These are phyloP conservation scores for Physella acuta DNA, from an alignment of 1,140 invertebrate genomes.

Conservation along the genomic window DNA sequence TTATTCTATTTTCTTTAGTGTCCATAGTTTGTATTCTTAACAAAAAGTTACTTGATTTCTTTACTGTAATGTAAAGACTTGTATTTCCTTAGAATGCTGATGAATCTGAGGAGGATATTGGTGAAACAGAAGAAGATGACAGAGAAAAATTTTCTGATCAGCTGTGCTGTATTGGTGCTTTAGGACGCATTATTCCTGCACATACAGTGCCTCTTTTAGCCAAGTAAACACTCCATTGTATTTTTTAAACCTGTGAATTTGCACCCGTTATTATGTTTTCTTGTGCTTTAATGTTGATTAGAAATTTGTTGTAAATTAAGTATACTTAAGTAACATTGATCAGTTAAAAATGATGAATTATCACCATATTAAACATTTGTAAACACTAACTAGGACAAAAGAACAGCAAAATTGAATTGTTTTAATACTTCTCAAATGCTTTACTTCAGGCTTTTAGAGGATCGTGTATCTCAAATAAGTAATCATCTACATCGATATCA, in stretches of 20 bases:
- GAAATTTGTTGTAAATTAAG: too few relatives aligned
- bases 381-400: too few relatives aligned
- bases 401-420: too few relatives aligned
- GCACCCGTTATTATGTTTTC: too few relatives aligned
- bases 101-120: constrained; percentile 66
- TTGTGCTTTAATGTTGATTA: too few relatives aligned
- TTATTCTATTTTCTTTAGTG: not conserved
- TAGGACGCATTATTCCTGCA: constrained; percentile 60
- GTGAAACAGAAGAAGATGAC: constrained; percentile 74
- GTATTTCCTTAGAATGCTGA: constrained; percentile 31
- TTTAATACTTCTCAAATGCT: not conserved
- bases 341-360: too few relatives aligned
- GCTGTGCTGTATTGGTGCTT: constrained; percentile 69
- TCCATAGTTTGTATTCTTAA: too few relatives aligned
- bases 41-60: too few relatives aligned
- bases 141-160: constrained; percentile 71
- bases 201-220: constrained; percentile 46
- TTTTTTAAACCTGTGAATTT: too few relatives aligned
- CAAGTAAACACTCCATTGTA: too few relatives aligned
- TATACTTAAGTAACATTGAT: too few relatives aligned
- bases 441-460: constrained; percentile 67
- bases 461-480: constrained; percentile 67
- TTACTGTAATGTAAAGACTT: not conserved
- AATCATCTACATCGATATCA: constrained; percentile 67
- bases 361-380: too few relatives aligned